A percentile compares a stretch with the other conserved stretches of the same genome.
Evolutionary conservation across 2,888 invertebrate genomes (phyloP).

Genomic region (Xestia xanthographa): DNA sequence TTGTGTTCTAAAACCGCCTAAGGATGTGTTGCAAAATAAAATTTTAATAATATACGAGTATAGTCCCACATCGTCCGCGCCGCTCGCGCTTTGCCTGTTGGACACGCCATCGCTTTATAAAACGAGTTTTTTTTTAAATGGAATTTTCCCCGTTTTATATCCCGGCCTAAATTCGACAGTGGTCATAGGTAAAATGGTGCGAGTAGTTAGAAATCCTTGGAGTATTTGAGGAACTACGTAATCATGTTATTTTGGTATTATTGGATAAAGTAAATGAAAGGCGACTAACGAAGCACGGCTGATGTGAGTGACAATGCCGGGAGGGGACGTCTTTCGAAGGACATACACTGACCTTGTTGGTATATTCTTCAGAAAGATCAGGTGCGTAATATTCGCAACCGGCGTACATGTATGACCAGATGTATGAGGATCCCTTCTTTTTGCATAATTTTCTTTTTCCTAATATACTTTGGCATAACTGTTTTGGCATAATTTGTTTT

Average conservation of each 20-base stretch:
- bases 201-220: background rate
- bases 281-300: background rate
- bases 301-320: background rate
- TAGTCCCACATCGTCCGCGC: background rate
- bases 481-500: too few relatives aligned
- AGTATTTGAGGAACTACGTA: background rate
- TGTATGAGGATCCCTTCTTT: too few relatives aligned
- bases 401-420: too few relatives aligned
- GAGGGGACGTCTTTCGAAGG: background rate
- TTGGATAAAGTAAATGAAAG: background rate
- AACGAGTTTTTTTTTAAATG: background rate
- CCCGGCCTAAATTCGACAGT: background rate
- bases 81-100: background rate
- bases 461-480: too few relatives aligned
- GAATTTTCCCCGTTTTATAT: background rate
- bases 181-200: constrained; percentile 7
- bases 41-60: background rate
- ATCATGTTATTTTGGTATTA: constrained; percentile 1
- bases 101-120: background rate
- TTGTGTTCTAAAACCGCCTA: background rate
- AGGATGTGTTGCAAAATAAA: background rate
- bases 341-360: background rate
- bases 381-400: too few relatives aligned
- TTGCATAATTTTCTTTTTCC: too few relatives aligned
- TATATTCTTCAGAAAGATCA: background rate